Evolutionary conservation across 2,113 vertebrate genomes (phyloP).

Genomic region (Platichthys flesus): DNA sequence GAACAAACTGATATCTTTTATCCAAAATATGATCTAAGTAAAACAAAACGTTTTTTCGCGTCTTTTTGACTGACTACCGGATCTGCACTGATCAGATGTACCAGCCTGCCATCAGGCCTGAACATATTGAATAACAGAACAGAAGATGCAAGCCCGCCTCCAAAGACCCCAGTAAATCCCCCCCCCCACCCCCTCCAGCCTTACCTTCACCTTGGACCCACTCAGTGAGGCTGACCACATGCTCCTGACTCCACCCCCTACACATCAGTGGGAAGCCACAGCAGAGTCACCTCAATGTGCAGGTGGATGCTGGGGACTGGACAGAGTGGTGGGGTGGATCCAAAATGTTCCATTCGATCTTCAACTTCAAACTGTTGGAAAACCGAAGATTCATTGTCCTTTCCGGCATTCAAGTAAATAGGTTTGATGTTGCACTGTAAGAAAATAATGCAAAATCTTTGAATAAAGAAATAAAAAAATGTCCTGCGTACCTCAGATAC

Average conservation of each 20-base stretch:
- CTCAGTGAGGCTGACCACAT: background rate
- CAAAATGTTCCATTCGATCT: background rate
- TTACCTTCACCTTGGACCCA: no score
- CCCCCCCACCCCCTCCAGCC: no score
- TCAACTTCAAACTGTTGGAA: background rate
- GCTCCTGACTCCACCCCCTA: constrained; percentile 45
- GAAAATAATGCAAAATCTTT: background rate
- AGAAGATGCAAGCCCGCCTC: no score
- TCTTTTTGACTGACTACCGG: background rate
- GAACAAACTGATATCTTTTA: no score
- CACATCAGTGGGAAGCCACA: constrained; percentile 20
- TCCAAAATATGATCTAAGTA: background rate
- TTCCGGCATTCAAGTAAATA: constrained; percentile 1
- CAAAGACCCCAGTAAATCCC: no score
- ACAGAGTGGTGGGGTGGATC: constrained; percentile 37
- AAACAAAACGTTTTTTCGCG: no score
- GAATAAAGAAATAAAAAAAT: constrained; percentile 20
- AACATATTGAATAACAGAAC: no score
- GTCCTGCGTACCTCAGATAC: background rate
- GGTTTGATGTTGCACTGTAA: background rate
- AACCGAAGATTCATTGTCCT: background rate
- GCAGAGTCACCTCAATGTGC: background rate
- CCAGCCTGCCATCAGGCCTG: no score
- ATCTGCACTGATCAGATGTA: no score
- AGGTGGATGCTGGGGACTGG: constrained; percentile 38